Conservation (phyloP, 1,140 invertebrate genomes). For the Bradysia coprophila region DNA sequence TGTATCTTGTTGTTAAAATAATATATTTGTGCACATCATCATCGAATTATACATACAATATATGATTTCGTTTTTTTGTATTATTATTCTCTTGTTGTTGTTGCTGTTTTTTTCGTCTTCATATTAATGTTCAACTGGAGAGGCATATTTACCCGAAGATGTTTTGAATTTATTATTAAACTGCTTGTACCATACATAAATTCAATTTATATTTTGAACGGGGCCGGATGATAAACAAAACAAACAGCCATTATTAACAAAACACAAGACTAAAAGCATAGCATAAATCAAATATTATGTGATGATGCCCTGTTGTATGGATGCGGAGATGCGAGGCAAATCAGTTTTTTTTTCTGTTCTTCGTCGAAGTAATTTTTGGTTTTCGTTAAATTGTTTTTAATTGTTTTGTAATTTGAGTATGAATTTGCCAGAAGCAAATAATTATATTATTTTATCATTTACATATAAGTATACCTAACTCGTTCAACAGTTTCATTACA, state of each 20-base stretch:
- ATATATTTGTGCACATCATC: not conserved
- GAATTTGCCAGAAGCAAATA: not conserved
- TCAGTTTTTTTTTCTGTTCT: not conserved
- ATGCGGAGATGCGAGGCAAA: too few relatives aligned
- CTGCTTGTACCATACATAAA: too few relatives aligned
- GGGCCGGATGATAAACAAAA: not conserved
- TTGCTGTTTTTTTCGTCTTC: too few relatives aligned
- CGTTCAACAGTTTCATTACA: too few relatives aligned
- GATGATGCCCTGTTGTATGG: too few relatives aligned
- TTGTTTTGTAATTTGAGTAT: not conserved
- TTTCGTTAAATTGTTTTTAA: not conserved
- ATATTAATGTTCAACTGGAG: too few relatives aligned
- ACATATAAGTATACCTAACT: too few relatives aligned
- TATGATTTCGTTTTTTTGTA: too few relatives aligned
- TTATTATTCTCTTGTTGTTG: too few relatives aligned
- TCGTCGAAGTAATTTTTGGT: not conserved
- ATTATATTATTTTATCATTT: too few relatives aligned
- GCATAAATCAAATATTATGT: not conserved
- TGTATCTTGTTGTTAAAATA: not conserved
- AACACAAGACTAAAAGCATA: not conserved
- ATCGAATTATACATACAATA: not conserved
- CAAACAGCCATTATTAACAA: slow-evolving; percentile 1
- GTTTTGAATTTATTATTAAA: too few relatives aligned
- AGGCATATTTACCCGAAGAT: too few relatives aligned
- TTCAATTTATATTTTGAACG: not conserved